These are phyloP conservation scores for Orussus abietinus DNA, from an alignment of 1,140 invertebrate species.

Conservation along the genomic window DNA sequence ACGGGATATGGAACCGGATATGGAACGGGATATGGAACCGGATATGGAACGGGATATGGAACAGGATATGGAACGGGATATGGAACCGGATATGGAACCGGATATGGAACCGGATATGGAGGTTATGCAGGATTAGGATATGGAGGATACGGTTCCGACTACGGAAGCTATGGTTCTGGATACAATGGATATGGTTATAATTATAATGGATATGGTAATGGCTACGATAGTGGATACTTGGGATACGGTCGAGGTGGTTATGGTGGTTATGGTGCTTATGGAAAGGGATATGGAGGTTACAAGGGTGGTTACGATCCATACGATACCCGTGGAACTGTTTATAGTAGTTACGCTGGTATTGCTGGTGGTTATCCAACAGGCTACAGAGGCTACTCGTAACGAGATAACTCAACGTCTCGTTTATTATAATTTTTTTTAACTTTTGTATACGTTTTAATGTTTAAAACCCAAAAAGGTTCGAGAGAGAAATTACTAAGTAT, in stretches of 20 bases:
- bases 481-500: too few relatives aligned
- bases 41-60: constrained; percentile 8
- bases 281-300: too few relatives aligned
- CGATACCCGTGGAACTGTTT: constrained; percentile 16
- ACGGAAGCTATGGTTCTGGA: constrained; percentile 20
- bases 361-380: constrained; percentile 24
- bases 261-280: constrained; percentile 12
- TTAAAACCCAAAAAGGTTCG: too few relatives aligned
- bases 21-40: constrained; percentile 7
- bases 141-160: constrained; percentile 15
- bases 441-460: too few relatives aligned
- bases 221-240: constrained; percentile 13
- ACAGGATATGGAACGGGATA: constrained; percentile 21
- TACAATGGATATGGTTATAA: constrained; percentile 13
- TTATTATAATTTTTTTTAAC: too few relatives aligned
- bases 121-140: constrained; percentile 7
- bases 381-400: constrained; percentile 32
- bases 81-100: constrained; percentile 14
- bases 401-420: too few relatives aligned
- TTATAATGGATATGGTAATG: constrained; percentile 18
- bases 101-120: constrained; percentile 7
- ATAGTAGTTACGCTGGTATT: constrained; percentile 17
- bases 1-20: constrained; percentile 18
- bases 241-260: constrained; percentile 11
- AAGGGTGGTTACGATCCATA: constrained; percentile 22